Evolutionary conservation across 2,888 invertebrate species (phyloP), one percentile per base, ranked within the genome.

Genomic region (Hydropsyche betteni): DNA sequence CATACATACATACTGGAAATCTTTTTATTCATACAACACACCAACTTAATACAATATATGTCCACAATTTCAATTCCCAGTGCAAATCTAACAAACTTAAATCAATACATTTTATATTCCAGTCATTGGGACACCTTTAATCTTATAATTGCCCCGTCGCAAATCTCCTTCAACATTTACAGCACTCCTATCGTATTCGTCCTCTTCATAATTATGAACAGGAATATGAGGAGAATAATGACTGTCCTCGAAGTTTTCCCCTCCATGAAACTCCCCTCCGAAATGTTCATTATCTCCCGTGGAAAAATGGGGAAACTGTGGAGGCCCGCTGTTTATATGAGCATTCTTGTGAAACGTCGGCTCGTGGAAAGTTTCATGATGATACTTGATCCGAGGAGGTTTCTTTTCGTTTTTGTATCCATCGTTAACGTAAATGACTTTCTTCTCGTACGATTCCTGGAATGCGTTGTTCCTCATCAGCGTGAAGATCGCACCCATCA

Each of bases 401-500:
- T 75, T 75, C 38, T 81, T 84, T 75, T 88, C 86, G 61, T 88
- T 88, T 44, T 85, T 84, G 77, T 90, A 90, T 0, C 90, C 90
- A 68, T 87, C 84, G 80, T 90, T 90, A 0, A 88, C 82, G 80
- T 90, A 90, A 24, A 90, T 82, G 0, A 90, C 84, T 81, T 88
- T 89, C 73, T 89, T 88, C 6, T 86, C 83, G 76, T 87, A 86
- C 68, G 81, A 81, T 76, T 90, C 89, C 69, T 83, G 84, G 80
- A 91, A 90, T 0, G 90, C 88, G 80, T 89, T 89, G 80, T 89
- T 89, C 78, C 90, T 84, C 2, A 90, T 83, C 5, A 90, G 81
- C 4, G 88, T 86, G 80, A 90, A 88, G 16, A 90, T 82, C 0
- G 91, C 90, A 0, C 91, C 89, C 36, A 88, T 85, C 53, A 92